A percentile compares a stretch with the other conserved stretches of the same genome.
These are phyloP conservation scores for Sarcophaga bullata DNA, from an alignment of 1,140 invertebrate genomes.

Conservation along the genomic window DNA sequence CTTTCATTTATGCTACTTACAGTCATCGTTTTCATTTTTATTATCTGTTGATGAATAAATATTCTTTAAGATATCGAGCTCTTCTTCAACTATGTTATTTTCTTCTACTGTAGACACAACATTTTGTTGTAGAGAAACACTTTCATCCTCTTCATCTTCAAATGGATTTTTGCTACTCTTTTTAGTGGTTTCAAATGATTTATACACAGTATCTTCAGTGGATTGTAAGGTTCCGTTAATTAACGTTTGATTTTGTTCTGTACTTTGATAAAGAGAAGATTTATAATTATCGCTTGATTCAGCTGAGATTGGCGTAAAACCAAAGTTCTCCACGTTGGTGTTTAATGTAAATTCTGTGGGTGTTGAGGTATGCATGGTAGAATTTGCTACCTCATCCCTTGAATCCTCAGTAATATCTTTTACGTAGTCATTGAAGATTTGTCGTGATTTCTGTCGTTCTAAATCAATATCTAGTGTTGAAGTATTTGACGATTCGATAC, in stretches of 20 bases:
- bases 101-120: neutral
- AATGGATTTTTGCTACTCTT: slow-evolving; percentile 19
- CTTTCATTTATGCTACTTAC: slow-evolving; percentile 14
- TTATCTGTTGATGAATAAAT: slow-evolving; percentile 45
- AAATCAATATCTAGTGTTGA: slow-evolving; percentile 45
- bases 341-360: slow-evolving; percentile 45
- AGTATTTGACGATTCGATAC: slow-evolving; percentile 46
- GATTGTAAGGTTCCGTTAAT: neutral
- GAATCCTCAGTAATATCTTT: slow-evolving; percentile 50
- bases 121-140: slow-evolving; percentile 9
- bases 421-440: slow-evolving; percentile 53
- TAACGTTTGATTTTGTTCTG: slow-evolving; percentile 14
- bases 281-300: slow-evolving; percentile 14
- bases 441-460: slow-evolving; percentile 48
- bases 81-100: slow-evolving; percentile 45
- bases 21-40: slow-evolving; percentile 50
- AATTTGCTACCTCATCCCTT: slow-evolving; percentile 7
- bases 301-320: neutral
- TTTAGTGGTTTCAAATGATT: slow-evolving; percentile 28
- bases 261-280: slow-evolving; percentile 52
- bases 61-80: slow-evolving; percentile 51
- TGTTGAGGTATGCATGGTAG: slow-evolving; percentile 49
- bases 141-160: slow-evolving; percentile 31
- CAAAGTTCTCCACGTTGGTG: neutral
- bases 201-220: slow-evolving; percentile 22